Evolutionary conservation across 2,113 vertebrate genomes (phyloP).

Genomic region (Chelonoidis abingdonii): DNA sequence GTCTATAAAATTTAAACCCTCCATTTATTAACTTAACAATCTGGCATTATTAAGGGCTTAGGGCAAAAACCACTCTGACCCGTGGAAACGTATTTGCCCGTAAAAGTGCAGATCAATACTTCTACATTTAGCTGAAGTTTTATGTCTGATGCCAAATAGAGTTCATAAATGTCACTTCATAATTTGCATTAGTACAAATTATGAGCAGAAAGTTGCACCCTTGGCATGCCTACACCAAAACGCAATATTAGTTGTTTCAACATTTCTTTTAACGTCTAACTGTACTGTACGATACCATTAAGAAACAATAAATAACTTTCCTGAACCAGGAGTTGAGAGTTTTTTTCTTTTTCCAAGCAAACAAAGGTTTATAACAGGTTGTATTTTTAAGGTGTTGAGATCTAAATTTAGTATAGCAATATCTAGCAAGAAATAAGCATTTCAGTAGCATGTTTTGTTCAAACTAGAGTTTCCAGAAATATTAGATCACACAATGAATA

Average conservation of each 20-base stretch:
- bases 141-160: conserved; percentile 65
- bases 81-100: conserved; percentile 50
- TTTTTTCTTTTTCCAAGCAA: neutral
- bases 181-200: conserved; percentile 71
- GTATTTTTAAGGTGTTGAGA: conserved; percentile 37
- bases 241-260: conserved; percentile 44
- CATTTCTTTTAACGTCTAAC: conserved; percentile 59
- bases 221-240: conserved; percentile 23
- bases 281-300: conserved; percentile 36
- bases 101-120: conserved; percentile 58
- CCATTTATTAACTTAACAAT: conserved; percentile 66
- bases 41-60: conserved; percentile 29
- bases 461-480: neutral
- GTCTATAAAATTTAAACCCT: conserved; percentile 57
- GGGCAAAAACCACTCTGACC: conserved; percentile 33
- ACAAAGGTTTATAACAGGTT: conserved; percentile 2
- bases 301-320: conserved; percentile 55
- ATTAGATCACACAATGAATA: neutral
- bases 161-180: conserved; percentile 70
- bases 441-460: neutral
- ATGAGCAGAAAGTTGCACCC: conserved; percentile 61
- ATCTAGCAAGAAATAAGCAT: conserved; percentile 1
- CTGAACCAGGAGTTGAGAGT: conserved; percentile 10
- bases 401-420: neutral
- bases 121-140: conserved; percentile 61